These are phyloP conservation scores for Cryptus viduatorius DNA, from an alignment of 2,888 invertebrate genomes.

Conservation along the genomic window DNA sequence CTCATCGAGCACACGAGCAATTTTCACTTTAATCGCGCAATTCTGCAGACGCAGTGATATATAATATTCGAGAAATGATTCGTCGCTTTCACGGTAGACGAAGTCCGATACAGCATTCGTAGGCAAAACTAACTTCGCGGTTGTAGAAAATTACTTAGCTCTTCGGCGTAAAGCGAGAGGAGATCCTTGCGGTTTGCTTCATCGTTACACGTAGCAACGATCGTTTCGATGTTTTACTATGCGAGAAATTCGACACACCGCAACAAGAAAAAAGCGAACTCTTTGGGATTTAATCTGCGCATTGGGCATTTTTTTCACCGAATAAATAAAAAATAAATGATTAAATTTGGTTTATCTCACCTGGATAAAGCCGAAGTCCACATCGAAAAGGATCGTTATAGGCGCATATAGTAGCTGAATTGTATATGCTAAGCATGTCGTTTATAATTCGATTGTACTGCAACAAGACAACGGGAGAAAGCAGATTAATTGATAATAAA, in stretches of 20 bases:
- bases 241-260: neutral
- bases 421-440: conserved; percentile 95
- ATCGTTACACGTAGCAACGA: neutral
- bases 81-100: conserved; percentile 61
- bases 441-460: conserved; percentile 95
- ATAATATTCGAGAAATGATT: conserved; percentile 46
- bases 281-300: neutral
- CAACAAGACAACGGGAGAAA: conserved; percentile 56
- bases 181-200: neutral
- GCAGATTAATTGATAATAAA: conserved; percentile 44
- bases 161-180: neutral
- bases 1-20: conserved; percentile 45
- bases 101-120: conserved; percentile 29
- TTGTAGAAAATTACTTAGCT: conserved; percentile 36
- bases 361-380: conserved; percentile 92
- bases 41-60: conserved; percentile 25
- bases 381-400: conserved; percentile 94
- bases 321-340: neutral
- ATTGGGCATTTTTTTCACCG: neutral
- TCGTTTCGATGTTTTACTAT: conserved; percentile 3
- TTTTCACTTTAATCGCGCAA: conserved; percentile 65
- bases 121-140: conserved; percentile 10
- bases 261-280: neutral
- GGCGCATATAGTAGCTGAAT: conserved; percentile 93
- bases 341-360: conserved; percentile 84